Evolutionary conservation across 2,797 vertebrate genomes (phyloP).

Genomic region (Molothrus aeneus): DNA sequence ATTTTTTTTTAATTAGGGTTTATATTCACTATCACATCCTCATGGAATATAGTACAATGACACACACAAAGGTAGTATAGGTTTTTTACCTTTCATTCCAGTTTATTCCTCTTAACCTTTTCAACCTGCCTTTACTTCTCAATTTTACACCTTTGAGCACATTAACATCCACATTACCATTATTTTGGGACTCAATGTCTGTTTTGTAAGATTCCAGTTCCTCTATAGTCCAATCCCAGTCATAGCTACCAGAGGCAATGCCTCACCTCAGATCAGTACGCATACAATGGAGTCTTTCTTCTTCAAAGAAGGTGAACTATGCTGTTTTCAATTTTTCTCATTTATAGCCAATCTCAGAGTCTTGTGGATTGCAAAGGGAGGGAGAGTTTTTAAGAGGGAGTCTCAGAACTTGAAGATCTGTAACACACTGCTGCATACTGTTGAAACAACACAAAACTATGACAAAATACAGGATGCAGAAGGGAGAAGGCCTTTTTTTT

Average conservation of each 20-base stretch:
- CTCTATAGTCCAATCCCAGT: neutral
- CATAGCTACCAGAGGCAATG: neutral
- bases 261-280: neutral
- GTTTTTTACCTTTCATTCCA: neutral
- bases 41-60: neutral
- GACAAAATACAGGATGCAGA: neutral
- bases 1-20: neutral
- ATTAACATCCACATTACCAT: neutral
- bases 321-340: neutral
- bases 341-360: neutral
- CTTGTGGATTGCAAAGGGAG: neutral
- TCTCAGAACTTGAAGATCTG: neutral
- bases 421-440: neutral
- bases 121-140: neutral
- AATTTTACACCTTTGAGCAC: neutral
- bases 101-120: neutral
- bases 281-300: neutral
- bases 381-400: neutral
- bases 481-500: neutral
- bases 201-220: neutral
- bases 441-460: neutral
- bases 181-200: neutral
- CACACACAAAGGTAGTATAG: neutral
- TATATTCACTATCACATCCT: neutral
- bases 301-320: neutral